phyloP scores from a whole-genome alignment of 2,113 vertebrate genomes.

The Phylloscopus trochilus region DNA sequence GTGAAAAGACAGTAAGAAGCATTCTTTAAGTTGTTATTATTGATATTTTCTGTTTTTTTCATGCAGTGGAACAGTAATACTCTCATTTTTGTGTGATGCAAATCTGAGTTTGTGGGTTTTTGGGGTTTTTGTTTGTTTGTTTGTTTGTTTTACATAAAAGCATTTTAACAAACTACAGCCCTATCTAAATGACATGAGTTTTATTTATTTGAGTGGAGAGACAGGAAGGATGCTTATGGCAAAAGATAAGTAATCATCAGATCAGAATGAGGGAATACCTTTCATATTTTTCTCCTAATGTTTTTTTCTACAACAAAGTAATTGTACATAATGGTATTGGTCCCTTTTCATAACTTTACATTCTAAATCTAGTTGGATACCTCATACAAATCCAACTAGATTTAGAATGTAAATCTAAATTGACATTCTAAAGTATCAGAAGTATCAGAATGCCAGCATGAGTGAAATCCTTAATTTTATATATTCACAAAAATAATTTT shows the following conservation, averaged over 20 bases:
- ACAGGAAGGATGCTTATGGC: neutral
- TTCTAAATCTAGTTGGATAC: neutral
- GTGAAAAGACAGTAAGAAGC: neutral
- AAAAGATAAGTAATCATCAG: neutral
- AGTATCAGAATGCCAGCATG: neutral
- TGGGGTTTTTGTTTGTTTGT: too few relatives aligned
- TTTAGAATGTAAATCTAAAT: too few relatives aligned
- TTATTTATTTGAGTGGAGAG: neutral
- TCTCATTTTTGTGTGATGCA: neutral
- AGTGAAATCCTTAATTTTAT: neutral
- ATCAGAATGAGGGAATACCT: neutral
- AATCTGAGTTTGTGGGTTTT: neutral
- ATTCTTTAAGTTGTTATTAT: neutral
- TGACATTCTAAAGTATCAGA: too few relatives aligned
- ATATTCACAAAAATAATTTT: neutral
- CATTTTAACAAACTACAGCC: neutral
- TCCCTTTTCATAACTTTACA: neutral
- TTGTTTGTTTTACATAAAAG: neutral
- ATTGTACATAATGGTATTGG: neutral
- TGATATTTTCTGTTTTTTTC: neutral
- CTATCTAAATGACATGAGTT: neutral
- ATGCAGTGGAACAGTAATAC: neutral
- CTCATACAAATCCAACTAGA: neutral
- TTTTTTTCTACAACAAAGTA: neutral
- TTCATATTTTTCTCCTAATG: neutral